A percentile compares a stretch with the other conserved stretches of the same genome.
Evolutionary conservation across 1,140 invertebrate genomes (phyloP).

Genomic region (Lepidurus arcticus): DNA sequence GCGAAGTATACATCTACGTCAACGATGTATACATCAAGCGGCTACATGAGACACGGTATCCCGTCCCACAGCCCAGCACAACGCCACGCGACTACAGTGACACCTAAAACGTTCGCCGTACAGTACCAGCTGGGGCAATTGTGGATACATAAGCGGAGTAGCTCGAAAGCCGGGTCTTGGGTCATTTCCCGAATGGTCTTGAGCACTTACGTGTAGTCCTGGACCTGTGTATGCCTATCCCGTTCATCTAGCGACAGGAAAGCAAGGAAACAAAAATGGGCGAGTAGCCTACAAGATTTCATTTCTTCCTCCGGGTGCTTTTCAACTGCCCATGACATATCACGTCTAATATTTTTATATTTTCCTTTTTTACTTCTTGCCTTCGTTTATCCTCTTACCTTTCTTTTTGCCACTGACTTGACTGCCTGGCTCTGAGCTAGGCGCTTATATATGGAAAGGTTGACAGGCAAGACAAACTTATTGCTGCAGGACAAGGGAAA

Average conservation of each 20-base stretch:
- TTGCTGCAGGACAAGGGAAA: slow-evolving; percentile 18
- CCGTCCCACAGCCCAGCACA: background rate
- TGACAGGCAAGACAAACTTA: slow-evolving; percentile 21
- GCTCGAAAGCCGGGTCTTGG: background rate
- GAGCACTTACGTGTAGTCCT: background rate
- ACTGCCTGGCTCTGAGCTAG: slow-evolving; percentile 5
- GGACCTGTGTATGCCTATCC: background rate
- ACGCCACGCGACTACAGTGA: background rate
- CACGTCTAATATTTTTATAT: background rate
- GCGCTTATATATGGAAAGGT: slow-evolving; percentile 14
- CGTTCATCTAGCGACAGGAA: background rate
- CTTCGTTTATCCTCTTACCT: slow-evolving; percentile 12
- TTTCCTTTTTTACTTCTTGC: background rate
- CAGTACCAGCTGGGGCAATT: background rate
- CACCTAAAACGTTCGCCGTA: background rate
- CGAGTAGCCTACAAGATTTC: background rate
- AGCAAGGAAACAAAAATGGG: background rate
- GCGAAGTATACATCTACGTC: background rate
- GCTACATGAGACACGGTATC: background rate
- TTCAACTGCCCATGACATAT: background rate
- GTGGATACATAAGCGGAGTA: background rate
- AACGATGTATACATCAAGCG: background rate
- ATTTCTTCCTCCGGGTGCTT: slow-evolving; percentile 8
- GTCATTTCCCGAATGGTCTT: slow-evolving; percentile 2
- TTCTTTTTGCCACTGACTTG: background rate